Evolutionary conservation across 1,140 invertebrate genomes (phyloP), one percentile per base, ranked within the genome.

Genomic region (Lasioglossum baleicum): DNA sequence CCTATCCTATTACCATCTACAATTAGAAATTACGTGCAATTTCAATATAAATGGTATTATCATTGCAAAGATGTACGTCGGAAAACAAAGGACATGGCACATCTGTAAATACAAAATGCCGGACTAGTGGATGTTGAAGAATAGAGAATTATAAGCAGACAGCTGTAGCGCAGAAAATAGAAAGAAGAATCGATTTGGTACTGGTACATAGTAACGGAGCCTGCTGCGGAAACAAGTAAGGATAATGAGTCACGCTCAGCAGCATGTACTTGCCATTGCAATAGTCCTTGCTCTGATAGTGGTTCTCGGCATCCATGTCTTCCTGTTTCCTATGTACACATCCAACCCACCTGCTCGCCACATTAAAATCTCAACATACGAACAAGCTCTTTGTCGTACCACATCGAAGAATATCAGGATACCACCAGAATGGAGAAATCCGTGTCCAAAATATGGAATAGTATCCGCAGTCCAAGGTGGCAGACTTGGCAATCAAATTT

Each of bases 401-500:
- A 94, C 93, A 75, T 84, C 94, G 44, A 93, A 92, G 75, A 92
- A 91, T 56, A 75, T 90, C 68, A 90, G 88, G 51, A 85, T 91
- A 64, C 87, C 88, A 20, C 72, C 84, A 7, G 85, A 88, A 20
- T 91, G 87, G 90, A 92, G 90, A 68, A 90, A 92, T 44, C 82
- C 91, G 7, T 94, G 94, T 88, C 94, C 93, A 0, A 93, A 92
- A 22, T 92, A 94, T 81, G 94, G 94, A 61, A 94, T 95, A 53
- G 94, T 95, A 13, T 95, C 94, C 1, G 93, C 93, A 48, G 91
- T 93, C 53, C 93, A 94, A 89, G 94, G 94, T 79, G 95, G 95
- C 31, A 89, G 95, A 72, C 84, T 96, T 69, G 96, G 95, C 60
- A 95, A 95, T 88, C 94, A 95, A 84, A 95, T 95, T 87, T 95